phyloP scores from a whole-genome alignment of 2,888 invertebrate species.

The Clusia tigrina region DNA sequence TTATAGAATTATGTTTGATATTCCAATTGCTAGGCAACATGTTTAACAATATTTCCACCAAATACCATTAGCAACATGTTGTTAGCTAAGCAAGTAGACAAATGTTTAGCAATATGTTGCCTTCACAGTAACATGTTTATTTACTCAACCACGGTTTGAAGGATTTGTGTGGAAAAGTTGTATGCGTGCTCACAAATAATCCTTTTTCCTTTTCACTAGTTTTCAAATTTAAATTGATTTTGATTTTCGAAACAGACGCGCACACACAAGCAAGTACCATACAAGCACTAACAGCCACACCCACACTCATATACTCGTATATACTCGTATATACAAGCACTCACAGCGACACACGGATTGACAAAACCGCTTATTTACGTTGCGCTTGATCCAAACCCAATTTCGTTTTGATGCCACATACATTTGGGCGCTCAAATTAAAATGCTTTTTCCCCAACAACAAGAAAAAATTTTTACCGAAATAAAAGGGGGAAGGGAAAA shows the following conservation, averaged over 20 bases:
- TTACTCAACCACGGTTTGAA: too few species aligned
- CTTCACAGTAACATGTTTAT: too few species aligned
- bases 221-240: background rate
- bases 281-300: background rate
- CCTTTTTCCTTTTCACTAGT: too few species aligned
- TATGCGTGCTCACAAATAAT: too few species aligned
- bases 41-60: too few species aligned
- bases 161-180: too few species aligned
- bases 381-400: too few species aligned
- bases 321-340: background rate
- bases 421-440: background rate
- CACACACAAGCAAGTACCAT: background rate
- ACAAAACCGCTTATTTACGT: constrained; percentile 1
- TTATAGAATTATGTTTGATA: too few species aligned
- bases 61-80: too few species aligned
- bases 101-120: background rate
- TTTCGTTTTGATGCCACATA: background rate
- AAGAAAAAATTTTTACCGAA: too few species aligned
- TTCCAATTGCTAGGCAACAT: too few species aligned
- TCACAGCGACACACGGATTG: background rate
- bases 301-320: background rate
- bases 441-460: background rate
- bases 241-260: background rate
- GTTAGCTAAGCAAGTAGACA: too few species aligned
- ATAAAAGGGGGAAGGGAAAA: background rate